A percentile compares a stretch with the other conserved stretches of the same genome.
phyloP scores from a whole-genome alignment of 2,888 invertebrate species.

The Sesamia inferens region DNA sequence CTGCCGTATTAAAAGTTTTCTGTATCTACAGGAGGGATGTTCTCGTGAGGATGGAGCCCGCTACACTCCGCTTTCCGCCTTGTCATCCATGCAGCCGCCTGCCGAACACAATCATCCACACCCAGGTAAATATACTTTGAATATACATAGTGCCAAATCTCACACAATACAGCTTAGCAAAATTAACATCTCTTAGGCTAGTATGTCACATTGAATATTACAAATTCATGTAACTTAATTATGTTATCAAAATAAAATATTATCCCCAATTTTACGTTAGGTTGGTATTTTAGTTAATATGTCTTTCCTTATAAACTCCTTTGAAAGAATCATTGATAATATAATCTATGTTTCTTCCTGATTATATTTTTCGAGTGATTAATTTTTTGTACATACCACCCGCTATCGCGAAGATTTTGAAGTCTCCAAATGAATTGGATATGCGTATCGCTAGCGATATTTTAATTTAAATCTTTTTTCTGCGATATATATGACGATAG shows the following conservation, averaged over 20 bases:
- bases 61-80: conserved; percentile 95
- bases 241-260: not conserved
- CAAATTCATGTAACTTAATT: not conserved
- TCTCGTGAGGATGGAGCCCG: conserved; percentile 87
- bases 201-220: not conserved
- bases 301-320: not conserved
- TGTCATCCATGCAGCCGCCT: conserved; percentile 97
- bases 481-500: conserved; percentile 23
- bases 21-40: conserved; percentile 81
- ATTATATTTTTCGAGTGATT: not conserved
- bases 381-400: no score
- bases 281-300: not conserved
- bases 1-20: conserved; percentile 6
- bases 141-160: conserved; percentile 1
- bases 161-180: not conserved
- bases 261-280: not conserved
- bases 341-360: not conserved
- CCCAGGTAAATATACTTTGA: conserved; percentile 84
- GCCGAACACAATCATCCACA: conserved; percentile 89
- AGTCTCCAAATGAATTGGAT: conserved; percentile 37
- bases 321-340: not conserved
- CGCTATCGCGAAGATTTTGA: conserved; percentile 13
- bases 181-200: not conserved
- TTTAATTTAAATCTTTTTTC: conserved; percentile 47
- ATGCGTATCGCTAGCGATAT: conserved; percentile 39